These are phyloP conservation scores for Drosophila cognata DNA, from an alignment of 2,888 invertebrate genomes.

Conservation along the genomic window DNA sequence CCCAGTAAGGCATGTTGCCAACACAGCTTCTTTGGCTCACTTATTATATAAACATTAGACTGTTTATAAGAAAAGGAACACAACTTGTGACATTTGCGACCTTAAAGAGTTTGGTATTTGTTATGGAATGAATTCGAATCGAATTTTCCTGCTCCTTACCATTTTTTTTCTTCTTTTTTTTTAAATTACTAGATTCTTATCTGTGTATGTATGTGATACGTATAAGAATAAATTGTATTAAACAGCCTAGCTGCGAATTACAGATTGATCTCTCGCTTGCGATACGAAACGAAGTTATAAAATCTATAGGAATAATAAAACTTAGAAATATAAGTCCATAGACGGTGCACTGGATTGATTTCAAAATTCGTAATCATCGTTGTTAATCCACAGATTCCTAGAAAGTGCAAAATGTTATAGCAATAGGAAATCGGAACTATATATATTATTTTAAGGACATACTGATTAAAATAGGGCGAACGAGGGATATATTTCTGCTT, in stretches of 20 bases:
- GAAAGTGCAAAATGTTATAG: constrained; percentile 14
- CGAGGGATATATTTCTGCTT: constrained; percentile 39
- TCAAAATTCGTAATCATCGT: constrained; percentile 18
- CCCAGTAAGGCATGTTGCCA: neutral
- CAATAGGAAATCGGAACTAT: neutral
- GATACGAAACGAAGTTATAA: constrained; percentile 1
- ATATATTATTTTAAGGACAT: constrained; percentile 17
- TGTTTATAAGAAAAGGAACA: neutral
- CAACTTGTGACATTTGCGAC: neutral
- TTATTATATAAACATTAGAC: neutral
- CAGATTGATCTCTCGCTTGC: constrained; percentile 1
- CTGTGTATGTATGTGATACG: neutral
- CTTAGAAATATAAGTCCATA: neutral
- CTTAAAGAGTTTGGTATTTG: neutral
- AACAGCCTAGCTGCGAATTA: constrained; percentile 4
- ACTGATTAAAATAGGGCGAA: constrained; percentile 49
- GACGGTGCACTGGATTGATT: neutral
- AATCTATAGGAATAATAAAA: neutral
- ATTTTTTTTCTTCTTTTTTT: neutral
- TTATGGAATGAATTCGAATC: neutral
- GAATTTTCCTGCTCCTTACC: neutral
- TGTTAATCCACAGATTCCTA: constrained; percentile 42
- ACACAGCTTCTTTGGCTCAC: neutral
- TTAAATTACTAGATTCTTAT: neutral
- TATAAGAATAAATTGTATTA: neutral